Evolutionary conservation across 1,140 invertebrate genomes (phyloP).

Genomic region (Mesaphorura yosii): DNA sequence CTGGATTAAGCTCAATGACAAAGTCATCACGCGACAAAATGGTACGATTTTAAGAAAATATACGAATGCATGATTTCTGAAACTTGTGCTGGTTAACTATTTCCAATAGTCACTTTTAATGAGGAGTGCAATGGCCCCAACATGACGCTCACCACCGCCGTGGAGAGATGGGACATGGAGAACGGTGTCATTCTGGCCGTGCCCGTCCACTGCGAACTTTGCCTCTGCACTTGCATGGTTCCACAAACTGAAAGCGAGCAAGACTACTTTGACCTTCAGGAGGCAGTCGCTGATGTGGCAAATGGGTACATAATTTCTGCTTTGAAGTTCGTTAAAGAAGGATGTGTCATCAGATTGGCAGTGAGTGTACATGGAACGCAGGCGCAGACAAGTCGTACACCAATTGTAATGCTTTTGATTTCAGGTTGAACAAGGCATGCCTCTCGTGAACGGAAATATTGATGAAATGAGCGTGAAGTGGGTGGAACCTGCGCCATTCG

Average conservation of each 20-base stretch:
- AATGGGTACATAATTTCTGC: conserved; percentile 3
- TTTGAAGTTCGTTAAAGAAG: conserved; percentile 6
- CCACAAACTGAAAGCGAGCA: not conserved
- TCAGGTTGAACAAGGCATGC: conserved; percentile 7
- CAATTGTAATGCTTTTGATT: no score
- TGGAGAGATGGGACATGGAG: conserved; percentile 18
- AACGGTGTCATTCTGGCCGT: conserved; percentile 4
- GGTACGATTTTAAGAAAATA: not conserved
- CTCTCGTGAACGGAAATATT: not conserved
- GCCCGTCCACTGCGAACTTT: conserved; percentile 16
- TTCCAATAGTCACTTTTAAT: not conserved
- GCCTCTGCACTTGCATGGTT: conserved; percentile 16
- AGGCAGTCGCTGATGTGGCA: not conserved
- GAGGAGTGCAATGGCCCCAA: not conserved
- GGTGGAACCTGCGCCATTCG: not conserved
- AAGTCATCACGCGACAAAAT: not conserved
- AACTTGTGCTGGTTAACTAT: no score
- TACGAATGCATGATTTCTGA: not conserved
- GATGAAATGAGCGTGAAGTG: not conserved
- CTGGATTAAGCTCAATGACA: conserved; percentile 4
- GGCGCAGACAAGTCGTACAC: no score
- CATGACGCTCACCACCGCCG: not conserved
- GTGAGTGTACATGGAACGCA: not conserved
- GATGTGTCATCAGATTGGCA: not conserved
- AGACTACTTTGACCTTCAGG: conserved; percentile 6